These are phyloP conservation scores for Limnephilus auricula DNA, from an alignment of 2,888 invertebrate species.

Conservation along the genomic window DNA sequence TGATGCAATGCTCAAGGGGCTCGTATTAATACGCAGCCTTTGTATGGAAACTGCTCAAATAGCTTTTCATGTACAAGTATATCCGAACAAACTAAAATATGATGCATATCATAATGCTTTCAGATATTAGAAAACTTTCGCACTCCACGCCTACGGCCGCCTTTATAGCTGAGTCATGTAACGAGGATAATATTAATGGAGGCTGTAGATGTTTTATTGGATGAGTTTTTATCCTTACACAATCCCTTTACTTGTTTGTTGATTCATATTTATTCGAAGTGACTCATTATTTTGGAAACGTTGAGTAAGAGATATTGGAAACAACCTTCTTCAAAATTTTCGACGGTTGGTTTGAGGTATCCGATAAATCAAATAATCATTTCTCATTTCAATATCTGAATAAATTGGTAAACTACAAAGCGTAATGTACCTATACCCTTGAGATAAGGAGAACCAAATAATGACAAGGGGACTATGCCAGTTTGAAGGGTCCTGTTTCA, in stretches of 20 bases:
- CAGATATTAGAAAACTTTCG: background rate
- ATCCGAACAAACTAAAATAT: background rate
- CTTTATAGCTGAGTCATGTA: background rate
- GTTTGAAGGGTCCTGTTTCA: background rate
- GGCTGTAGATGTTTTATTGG: background rate
- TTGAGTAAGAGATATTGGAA: background rate
- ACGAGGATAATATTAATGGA: background rate
- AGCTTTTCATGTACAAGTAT: slow-evolving; percentile 2
- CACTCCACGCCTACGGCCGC: background rate
- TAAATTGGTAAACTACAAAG: background rate
- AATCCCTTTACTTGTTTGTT: background rate
- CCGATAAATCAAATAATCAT: background rate
- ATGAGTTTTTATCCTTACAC: background rate
- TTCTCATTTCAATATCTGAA: background rate
- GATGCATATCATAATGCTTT: background rate
- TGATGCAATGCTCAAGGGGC: background rate
- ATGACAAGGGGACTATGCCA: background rate
- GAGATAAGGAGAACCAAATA: background rate
- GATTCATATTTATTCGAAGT: background rate
- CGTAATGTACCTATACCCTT: background rate
- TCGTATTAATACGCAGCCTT: background rate
- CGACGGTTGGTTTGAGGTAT: background rate
- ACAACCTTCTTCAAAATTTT: background rate
- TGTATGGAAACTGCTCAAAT: background rate
- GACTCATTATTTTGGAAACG: background rate